Conservation (phyloP, 2,888 invertebrate genomes). For the Rhogogaster chlorosoma region DNA sequence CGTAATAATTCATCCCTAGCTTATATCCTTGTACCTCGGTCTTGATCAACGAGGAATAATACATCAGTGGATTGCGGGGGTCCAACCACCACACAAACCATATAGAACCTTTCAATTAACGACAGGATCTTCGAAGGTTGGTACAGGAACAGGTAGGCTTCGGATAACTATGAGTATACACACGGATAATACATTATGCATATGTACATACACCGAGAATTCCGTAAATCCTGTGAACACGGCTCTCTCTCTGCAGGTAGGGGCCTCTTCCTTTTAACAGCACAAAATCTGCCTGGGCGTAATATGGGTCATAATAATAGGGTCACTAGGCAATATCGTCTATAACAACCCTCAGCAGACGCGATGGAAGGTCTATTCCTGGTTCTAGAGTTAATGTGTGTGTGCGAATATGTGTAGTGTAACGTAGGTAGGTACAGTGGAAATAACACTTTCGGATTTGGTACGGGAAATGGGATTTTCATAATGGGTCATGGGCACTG, state of each 20-base stretch:
- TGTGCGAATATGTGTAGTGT: background rate
- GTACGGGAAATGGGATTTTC: constrained; percentile 21
- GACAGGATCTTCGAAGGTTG: background rate
- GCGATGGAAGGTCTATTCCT: background rate
- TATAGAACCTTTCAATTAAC: constrained; percentile 21
- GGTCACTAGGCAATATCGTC: constrained; percentile 40
- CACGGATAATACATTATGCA: background rate
- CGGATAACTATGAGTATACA: background rate
- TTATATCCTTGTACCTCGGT: background rate
- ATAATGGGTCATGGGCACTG: constrained; percentile 26
- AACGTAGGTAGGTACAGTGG: background rate
- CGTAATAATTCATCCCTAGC: background rate
- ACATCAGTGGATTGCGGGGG: background rate
- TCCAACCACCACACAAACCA: constrained; percentile 1
- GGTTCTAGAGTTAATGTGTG: background rate
- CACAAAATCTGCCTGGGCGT: background rate
- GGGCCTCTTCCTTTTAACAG: background rate
- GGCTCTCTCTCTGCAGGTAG: background rate
- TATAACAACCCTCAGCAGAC: background rate
- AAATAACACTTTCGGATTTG: constrained; percentile 18
- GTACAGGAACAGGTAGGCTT: background rate
- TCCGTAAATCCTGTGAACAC: background rate
- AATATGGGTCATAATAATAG: constrained; percentile 38
- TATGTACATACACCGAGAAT: background rate
- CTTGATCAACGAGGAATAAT: constrained; percentile 4